Conservation (phyloP, 2,888 invertebrate species). For the Pristionchus exspectatus region DNA sequence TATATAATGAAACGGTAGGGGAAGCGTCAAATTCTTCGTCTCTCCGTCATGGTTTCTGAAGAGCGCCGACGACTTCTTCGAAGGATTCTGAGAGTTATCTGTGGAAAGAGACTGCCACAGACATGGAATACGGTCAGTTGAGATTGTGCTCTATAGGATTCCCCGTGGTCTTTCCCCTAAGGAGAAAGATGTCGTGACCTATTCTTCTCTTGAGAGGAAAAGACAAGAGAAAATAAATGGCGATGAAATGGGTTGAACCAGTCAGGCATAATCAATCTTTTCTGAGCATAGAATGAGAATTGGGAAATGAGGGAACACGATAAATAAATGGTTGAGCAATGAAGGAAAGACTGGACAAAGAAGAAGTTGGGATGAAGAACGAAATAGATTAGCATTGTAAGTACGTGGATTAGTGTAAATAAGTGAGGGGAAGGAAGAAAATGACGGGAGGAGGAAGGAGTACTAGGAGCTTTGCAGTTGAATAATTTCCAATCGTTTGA, state of each 20-base stretch:
- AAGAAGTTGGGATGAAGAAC: neutral
- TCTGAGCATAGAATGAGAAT: neutral
- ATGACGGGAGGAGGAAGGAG: neutral
- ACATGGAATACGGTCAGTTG: conserved; percentile 69
- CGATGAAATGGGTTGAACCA: neutral
- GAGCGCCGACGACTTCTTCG: conserved; percentile 60
- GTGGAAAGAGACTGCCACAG: conserved; percentile 68
- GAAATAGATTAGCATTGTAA: neutral
- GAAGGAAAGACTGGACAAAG: neutral
- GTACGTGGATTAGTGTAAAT: neutral
- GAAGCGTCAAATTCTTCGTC: neutral
- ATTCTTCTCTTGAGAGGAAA: neutral
- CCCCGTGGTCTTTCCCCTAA: neutral
- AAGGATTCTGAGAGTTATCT: conserved; percentile 63
- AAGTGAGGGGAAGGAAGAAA: conserved; percentile 14
- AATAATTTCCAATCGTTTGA: neutral
- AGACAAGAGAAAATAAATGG: conserved; percentile 27
- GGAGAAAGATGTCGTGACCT: neutral
- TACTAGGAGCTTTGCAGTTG: neutral
- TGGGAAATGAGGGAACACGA: conserved; percentile 12
- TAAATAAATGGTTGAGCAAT: neutral
- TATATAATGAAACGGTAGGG: conserved; percentile 5
- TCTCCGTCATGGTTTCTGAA: neutral
- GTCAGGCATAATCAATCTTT: neutral
- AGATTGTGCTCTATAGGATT: neutral